Base-by-base conservation (phyloP, 2,113 vertebrate species). In the Corydoras sp. region DNA sequence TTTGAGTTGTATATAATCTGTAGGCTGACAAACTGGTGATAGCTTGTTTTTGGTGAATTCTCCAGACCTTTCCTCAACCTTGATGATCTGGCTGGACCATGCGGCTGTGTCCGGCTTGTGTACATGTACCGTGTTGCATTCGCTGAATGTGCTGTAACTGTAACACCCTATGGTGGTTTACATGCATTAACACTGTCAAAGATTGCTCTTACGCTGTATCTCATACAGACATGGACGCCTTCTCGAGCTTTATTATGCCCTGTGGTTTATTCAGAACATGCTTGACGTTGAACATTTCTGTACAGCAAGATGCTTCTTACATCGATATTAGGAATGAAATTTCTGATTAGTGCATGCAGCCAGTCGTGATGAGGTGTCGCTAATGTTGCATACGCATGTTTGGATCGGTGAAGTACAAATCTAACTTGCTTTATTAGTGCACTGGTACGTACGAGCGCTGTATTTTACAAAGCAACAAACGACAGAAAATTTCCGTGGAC, bases 401-500 rank as follows among this genome's bases (percentile, higher is more conserved):
- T 68, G 64, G 51, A 65, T 59, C 31, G 62, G 32, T 72, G 12
- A 58, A 60, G 55, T 60, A n/a, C 24, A 56, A 58, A 59, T 72
- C 10, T 13, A 13, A 58, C 65, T 74, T 71, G 31, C 62, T 35
- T 59, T 43, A 18, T 71, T 50, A 59, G 31, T 71, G 59, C 69
- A 65, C 69, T 50, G 55, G 53, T 72, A 55, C 55, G 70, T 63
- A 10, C 35, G 7, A 58, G 18, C 75, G 69, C 66, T 77, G 68
- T 80, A 69, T 43, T 71, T 75, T 72, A 61, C 72, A 66, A 53
- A 53, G 60, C 68, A 71, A 72, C 72, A 61, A 71, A 49, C 15
- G 55, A 30, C 30, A 80, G 75, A 75, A 77, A 77, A 80, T 71
- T 55, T 60, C 67, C 69, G 56, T 69, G 73, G 53, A 75, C 62